Conservation (phyloP, 1,140 invertebrate species). For the Drosophila bocki region DNA sequence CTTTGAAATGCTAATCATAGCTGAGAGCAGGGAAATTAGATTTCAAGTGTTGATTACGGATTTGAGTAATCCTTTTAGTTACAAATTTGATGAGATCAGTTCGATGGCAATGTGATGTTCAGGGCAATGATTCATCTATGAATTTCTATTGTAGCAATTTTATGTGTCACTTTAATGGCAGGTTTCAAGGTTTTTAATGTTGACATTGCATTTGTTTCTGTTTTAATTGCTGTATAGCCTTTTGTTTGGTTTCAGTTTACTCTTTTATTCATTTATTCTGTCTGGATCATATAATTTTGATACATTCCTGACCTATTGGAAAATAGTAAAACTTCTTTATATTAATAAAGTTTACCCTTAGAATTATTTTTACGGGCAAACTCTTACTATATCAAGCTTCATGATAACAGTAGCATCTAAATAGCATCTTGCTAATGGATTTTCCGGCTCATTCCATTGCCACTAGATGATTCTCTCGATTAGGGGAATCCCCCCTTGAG, state of each 20-base stretch:
- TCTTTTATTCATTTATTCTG: no score
- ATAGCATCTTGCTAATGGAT: slow-evolving; percentile 16
- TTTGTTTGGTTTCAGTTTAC: neutral
- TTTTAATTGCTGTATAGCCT: neutral
- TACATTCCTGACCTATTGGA: no score
- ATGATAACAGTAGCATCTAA: neutral
- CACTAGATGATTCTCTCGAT: slow-evolving; percentile 2
- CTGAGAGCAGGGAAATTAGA: slow-evolving; percentile 17
- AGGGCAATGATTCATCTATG: slow-evolving; percentile 18
- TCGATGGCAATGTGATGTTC: neutral
- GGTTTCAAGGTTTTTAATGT: slow-evolving; percentile 8
- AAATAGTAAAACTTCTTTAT: no score
- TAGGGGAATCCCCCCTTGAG: slow-evolving; percentile 15
- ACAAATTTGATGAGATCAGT: slow-evolving; percentile 21
- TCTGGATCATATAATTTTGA: no score
- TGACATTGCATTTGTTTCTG: neutral
- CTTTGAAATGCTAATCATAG: slow-evolving; percentile 33
- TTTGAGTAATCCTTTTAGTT: slow-evolving; percentile 18
- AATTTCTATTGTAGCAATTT: neutral
- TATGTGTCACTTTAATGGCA: slow-evolving; percentile 36
- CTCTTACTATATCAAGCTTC: neutral
- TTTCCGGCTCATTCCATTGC: slow-evolving; percentile 7
- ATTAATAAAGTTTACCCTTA: no score
- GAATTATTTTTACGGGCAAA: neutral
- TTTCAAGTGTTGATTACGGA: slow-evolving; percentile 12